phyloP scores from a whole-genome alignment of 2,797 vertebrate species.

The Cuculus canorus region DNA sequence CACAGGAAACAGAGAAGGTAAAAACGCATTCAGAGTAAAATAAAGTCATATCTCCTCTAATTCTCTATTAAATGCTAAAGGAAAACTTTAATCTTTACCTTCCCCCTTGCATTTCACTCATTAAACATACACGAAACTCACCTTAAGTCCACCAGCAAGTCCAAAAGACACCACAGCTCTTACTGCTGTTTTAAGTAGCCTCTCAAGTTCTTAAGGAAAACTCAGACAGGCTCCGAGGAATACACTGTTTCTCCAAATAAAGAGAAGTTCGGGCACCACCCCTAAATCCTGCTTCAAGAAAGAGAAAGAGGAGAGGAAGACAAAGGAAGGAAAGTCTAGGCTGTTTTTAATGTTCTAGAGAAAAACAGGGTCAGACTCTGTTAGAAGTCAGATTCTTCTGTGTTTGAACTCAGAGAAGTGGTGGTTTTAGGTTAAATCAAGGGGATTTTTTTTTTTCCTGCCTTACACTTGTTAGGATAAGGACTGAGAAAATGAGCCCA shows the following conservation, averaged over 20 bases:
- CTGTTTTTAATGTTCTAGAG: not conserved
- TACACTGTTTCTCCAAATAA: not conserved
- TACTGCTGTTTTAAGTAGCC: not conserved
- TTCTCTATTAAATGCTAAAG: fast-evolving
- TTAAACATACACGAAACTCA: fast-evolving
- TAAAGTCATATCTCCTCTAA: fast-evolving
- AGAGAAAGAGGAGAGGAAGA: fast-evolving
- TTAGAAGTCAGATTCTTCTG: not conserved
- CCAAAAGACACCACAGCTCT: fast-evolving
- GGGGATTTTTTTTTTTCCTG: no score
- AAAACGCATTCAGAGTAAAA: fast-evolving
- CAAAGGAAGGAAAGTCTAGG: fast-evolving
- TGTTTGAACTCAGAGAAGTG: not conserved
- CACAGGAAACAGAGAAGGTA: fast-evolving
- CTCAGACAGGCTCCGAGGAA: not conserved
- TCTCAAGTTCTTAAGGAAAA: not conserved
- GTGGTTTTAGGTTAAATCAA: not conserved
- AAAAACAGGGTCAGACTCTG: not conserved
- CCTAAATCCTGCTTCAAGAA: not conserved
- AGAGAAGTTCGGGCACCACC: not conserved
- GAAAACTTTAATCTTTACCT: fast-evolving
- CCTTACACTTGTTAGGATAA: not conserved
- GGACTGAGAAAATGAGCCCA: not conserved
- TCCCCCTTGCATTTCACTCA: no score
- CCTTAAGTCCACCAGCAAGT: not conserved